phyloP scores from a whole-genome alignment of 53 echinoderm and acorn worm genomes.

The Stichopus horrens region DNA sequence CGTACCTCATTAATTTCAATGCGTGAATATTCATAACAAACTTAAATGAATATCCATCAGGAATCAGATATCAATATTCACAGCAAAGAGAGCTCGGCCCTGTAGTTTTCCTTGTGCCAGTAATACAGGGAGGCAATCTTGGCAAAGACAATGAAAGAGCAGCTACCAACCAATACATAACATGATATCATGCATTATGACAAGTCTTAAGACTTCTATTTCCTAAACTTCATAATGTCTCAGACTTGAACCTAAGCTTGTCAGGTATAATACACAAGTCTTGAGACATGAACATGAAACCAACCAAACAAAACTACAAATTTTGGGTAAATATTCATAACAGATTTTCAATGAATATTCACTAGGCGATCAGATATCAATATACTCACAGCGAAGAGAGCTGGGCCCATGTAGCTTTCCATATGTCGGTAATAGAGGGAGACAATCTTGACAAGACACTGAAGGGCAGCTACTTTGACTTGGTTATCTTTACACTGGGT shows the following conservation, averaged over 20 bases:
- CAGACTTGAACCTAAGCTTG: no score
- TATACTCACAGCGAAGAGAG: constrained; percentile 93
- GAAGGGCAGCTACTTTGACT: constrained; percentile 89
- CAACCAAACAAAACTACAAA: no score
- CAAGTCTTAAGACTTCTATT: no score
- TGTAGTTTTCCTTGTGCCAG: constrained; percentile 88
- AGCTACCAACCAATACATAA: constrained; percentile 51
- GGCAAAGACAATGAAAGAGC: constrained; percentile 95
- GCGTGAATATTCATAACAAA: not conserved
- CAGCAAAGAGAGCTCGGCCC: constrained; percentile 92
- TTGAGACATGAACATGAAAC: no score
- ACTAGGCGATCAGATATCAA: not conserved
- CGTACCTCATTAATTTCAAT: no score
- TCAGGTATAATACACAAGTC: no score
- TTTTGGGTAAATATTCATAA: not conserved
- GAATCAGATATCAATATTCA: constrained; percentile 43
- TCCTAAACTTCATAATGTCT: no score
- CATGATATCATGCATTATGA: no score
- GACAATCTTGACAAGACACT: constrained; percentile 98
- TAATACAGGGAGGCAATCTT: constrained; percentile 98
- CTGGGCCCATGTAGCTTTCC: constrained; percentile 94
- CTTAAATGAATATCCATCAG: not conserved
- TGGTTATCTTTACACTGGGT: constrained; percentile 85
- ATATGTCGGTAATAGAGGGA: constrained; percentile 96
- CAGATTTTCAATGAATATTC: not conserved